These are phyloP conservation scores for Ostrea denselamellosa DNA, from an alignment of 1,140 invertebrate genomes.

Conservation along the genomic window DNA sequence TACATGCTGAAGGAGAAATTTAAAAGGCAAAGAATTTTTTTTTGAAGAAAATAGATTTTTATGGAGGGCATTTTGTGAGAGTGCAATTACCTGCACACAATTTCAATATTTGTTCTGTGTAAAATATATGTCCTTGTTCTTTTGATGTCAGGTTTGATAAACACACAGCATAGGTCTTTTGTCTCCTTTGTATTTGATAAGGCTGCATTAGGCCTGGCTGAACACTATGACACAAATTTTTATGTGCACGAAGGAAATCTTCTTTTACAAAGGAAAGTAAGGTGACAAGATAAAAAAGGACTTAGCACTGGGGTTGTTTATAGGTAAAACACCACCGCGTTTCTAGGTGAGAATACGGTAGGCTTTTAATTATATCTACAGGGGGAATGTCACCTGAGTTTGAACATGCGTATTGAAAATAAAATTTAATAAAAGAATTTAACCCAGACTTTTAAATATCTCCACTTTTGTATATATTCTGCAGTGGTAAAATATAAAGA, in stretches of 20 bases:
- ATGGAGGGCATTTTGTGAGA: background rate
- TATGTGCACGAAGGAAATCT: background rate
- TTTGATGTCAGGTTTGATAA: conserved; percentile 11
- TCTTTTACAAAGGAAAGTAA: background rate
- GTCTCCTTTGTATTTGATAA: conserved; percentile 1
- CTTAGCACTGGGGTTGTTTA: background rate
- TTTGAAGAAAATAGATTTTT: background rate
- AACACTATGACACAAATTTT: background rate
- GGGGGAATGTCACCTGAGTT: conserved; percentile 1
- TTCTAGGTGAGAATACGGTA: conserved; percentile 19
- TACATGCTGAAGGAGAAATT: background rate
- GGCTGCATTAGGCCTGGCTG: background rate
- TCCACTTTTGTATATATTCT: conserved; percentile 5
- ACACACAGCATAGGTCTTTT: background rate
- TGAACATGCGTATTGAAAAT: conserved; percentile 33
- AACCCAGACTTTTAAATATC: conserved; percentile 15
- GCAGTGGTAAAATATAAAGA: conserved; percentile 7
- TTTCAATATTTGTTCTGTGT: conserved; percentile 11
- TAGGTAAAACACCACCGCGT: background rate
- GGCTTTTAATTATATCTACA: background rate
- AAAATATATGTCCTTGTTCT: background rate
- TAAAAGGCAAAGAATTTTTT: background rate
- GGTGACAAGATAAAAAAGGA: conserved; percentile 21
- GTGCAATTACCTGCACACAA: background rate
- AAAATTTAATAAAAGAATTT: conserved; percentile 33